Evolutionary conservation across 1,140 invertebrate species (phyloP), one percentile per base, ranked within the genome.

Genomic region (Augochlora pura): DNA sequence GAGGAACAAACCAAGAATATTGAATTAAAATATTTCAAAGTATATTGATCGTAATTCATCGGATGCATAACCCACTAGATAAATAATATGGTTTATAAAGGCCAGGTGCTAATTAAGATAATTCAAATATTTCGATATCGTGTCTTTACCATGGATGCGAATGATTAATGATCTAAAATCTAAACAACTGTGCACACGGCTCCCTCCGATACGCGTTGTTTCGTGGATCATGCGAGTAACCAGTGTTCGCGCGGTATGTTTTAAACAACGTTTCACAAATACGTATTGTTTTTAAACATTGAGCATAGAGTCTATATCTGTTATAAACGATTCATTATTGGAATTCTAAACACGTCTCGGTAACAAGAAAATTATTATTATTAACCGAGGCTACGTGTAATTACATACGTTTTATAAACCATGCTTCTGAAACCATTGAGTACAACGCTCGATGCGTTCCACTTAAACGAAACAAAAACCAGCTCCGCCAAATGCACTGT

Each of bases 111-210:
- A 64, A 65, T 16, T 52, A 74, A 77, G 21, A 62, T 49, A 52
- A 64, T 38, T n/a, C 18, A 57, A 46, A 54, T 71, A 70, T 77
- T 77, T 70, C 63, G 63, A 71, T 70, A 77, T 62, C 14, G 12
- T 62, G 69, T 0, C 10, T 49, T 68, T 27, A 52, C 9, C 46
- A 18, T 18, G 23, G 9, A 66, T 25, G 32, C n/a, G 14, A 27
- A 57, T 9, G 38, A 27, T 38, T 23, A n/a, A 65, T 52, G 27
- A 52, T 23, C n/a, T n/a, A n/a, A n/a, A 65, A 9, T 38, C 52
- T n/a, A 21, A 52, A 38, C 68, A 9, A 3, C 10, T 65, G 21
- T 42, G n/a, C n/a, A 42, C n/a, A 57, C 6, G 54, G 7, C 8
- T 57, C 9, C 9, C n/a, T 6, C 8, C 9, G 8, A n/a, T n/a